These are phyloP conservation scores for Calidris pugnax DNA, from an alignment of 2,113 vertebrate species.

Conservation along the genomic window DNA sequence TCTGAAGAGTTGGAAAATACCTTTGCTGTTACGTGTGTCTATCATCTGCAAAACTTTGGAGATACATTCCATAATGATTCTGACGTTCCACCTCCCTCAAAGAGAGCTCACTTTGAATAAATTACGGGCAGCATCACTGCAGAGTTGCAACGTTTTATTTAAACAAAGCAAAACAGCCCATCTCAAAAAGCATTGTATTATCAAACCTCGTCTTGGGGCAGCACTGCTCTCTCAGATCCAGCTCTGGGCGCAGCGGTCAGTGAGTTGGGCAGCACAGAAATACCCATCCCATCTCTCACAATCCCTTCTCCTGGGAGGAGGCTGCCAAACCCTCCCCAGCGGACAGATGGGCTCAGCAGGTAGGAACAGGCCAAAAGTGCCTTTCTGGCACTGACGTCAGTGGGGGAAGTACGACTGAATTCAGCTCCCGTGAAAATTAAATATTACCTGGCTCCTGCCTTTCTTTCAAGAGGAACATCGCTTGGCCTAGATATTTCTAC, in stretches of 20 bases:
- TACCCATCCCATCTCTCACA: background rate
- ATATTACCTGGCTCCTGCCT: background rate
- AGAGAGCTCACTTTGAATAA: background rate
- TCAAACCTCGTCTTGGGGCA: background rate
- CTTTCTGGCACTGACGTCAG: constrained; percentile 47
- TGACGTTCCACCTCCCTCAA: background rate
- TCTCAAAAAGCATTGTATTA: accelerated
- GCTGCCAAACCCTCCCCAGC: constrained; percentile 48
- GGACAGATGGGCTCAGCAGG: constrained; percentile 70
- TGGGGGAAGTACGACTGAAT: constrained; percentile 5
- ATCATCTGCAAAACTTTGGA: background rate
- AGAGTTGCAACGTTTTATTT: background rate
- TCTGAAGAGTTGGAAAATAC: background rate
- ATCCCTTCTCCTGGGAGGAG: background rate
- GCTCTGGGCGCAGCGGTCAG: background rate
- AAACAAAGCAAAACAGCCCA: background rate
- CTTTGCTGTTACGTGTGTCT: background rate
- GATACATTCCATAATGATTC: background rate
- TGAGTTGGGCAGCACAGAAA: background rate
- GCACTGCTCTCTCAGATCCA: background rate
- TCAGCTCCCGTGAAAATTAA: constrained; percentile 13
- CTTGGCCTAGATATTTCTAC: background rate
- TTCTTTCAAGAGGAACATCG: background rate
- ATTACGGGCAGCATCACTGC: background rate
- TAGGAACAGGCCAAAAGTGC: constrained; percentile 16